Conservation (phyloP, 2,888 invertebrate species). For the Apotomis turbidana region DNA sequence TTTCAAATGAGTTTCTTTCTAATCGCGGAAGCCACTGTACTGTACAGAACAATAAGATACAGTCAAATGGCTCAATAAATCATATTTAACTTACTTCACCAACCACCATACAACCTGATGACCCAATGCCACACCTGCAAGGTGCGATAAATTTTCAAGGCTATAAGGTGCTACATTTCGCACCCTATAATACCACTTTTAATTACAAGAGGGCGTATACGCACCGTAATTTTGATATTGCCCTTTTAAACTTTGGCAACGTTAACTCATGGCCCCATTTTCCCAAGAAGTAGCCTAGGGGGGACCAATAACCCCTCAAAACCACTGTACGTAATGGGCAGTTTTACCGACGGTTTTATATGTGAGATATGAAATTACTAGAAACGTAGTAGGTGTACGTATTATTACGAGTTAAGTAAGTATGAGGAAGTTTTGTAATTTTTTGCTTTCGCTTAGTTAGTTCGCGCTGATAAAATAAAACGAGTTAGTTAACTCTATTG, state of each 20-base stretch:
- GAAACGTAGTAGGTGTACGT: neutral
- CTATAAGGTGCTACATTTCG: constrained; percentile 2
- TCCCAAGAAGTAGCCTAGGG: constrained; percentile 46
- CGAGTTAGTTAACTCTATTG: no score
- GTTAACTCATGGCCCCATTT: constrained; percentile 59
- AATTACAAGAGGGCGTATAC: neutral
- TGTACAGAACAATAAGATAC: no score
- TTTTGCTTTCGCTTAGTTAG: no score
- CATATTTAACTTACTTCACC: no score
- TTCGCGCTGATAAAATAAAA: no score
- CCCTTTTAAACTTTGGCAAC: neutral
- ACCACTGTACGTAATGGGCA: constrained; percentile 27
- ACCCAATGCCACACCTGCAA: constrained; percentile 17
- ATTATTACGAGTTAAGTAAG: no score
- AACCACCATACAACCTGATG: neutral
- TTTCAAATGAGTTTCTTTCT: no score
- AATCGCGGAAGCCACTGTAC: no score
- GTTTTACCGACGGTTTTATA: constrained; percentile 23
- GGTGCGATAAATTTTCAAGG: constrained; percentile 11
- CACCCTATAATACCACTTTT: neutral
- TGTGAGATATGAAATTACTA: neutral
- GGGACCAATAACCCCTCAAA: constrained; percentile 34
- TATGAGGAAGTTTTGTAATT: no score
- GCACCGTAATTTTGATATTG: neutral
- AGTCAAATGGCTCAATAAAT: no score